Conservation (phyloP, 2,888 invertebrate genomes). For the Cremastobaeus sp. region DNA sequence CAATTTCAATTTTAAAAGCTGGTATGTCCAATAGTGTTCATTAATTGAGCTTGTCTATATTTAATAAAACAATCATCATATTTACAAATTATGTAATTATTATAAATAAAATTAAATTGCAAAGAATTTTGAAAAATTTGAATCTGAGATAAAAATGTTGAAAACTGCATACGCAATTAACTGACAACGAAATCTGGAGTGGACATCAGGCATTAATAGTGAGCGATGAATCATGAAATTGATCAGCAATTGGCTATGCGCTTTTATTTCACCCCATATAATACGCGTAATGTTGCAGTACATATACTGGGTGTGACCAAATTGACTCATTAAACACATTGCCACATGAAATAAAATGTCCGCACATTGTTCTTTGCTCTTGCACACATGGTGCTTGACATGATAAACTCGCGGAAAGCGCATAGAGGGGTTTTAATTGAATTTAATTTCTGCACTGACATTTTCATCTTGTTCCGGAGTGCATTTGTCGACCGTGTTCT, state of each 20-base stretch:
- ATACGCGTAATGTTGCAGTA: constrained; percentile 29
- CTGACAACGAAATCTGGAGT: constrained; percentile 8
- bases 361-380: constrained; percentile 23
- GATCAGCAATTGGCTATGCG: constrained; percentile 34
- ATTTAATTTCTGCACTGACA: constrained; percentile 17
- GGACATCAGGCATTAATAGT: constrained; percentile 22
- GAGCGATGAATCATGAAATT: constrained; percentile 49
- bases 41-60: background rate
- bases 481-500: background rate
- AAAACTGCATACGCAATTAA: no score
- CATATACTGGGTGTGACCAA: constrained; percentile 52
- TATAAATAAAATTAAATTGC: no score
- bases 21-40: constrained; percentile 15
- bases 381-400: no score
- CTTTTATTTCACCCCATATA: constrained; percentile 26
- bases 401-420: constrained; percentile 12
- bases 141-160: no score
- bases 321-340: constrained; percentile 47
- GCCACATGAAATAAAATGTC: constrained; percentile 37
- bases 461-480: constrained; percentile 1
- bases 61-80: no score
- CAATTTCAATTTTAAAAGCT: no score
- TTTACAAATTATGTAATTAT: no score
- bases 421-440: constrained; percentile 3
- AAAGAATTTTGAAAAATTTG: no score